Conservation (phyloP, 2,797 vertebrate genomes). For the Denticeps clupeoides region DNA sequence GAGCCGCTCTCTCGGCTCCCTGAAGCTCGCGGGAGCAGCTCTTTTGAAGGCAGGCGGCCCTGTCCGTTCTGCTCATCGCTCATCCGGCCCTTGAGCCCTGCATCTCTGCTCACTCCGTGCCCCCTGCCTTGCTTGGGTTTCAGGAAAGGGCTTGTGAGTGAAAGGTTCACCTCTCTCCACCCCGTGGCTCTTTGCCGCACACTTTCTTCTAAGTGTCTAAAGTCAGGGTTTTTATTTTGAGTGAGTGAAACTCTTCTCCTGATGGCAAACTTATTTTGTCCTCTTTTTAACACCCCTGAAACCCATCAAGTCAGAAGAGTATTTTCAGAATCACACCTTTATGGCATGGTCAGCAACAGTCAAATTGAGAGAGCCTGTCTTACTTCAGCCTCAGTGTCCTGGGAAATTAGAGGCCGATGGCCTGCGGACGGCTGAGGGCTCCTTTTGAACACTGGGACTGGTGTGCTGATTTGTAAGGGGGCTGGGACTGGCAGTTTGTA, state of each 20-base stretch:
- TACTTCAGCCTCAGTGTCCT: slow-evolving; percentile 3
- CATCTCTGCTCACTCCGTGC: background rate
- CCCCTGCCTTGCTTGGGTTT: background rate
- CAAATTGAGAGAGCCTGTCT: too few species aligned
- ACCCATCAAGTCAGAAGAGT: too few species aligned
- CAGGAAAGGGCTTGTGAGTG: too few species aligned
- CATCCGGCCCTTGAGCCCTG: slow-evolving; percentile 3
- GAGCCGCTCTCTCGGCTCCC: slow-evolving; percentile 39
- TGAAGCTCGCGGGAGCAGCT: slow-evolving; percentile 13
- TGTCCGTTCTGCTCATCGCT: slow-evolving; percentile 10
- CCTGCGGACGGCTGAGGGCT: background rate
- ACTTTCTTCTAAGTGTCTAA: too few species aligned
- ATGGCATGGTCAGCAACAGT: too few species aligned
- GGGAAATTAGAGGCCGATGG: background rate
- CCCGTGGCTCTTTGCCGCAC: too few species aligned
- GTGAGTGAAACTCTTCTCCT: too few species aligned
- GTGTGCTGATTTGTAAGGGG: slow-evolving; percentile 7
- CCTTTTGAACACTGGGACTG: background rate
- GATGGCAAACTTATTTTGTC: too few species aligned
- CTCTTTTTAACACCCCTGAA: too few species aligned
- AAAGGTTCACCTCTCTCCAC: too few species aligned
- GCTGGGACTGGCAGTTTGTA: slow-evolving; percentile 7
- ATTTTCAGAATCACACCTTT: too few species aligned
- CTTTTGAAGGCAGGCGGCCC: slow-evolving; percentile 24
- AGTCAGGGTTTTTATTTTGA: too few species aligned